A percentile compares a stretch with the other conserved stretches of the same genome.
Evolutionary conservation across 35 echinoderm and acorn worm species (phyloP).

Genomic region (Apostichopus californicus): DNA sequence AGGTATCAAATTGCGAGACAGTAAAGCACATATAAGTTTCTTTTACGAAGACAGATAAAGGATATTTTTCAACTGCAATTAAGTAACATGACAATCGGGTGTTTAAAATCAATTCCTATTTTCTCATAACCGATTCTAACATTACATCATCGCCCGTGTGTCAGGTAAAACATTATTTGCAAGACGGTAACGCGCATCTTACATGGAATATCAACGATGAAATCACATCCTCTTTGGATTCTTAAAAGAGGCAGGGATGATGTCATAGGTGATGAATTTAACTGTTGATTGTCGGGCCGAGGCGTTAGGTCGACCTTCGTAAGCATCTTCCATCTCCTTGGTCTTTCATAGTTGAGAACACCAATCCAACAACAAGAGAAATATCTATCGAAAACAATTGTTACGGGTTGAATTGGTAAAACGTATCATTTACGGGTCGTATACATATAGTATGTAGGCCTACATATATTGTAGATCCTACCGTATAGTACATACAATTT

Average conservation of each 20-base stretch:
- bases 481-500: too few relatives aligned
- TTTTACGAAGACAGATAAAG: too few relatives aligned
- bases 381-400: constrained; percentile 30
- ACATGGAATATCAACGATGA: constrained; percentile 47
- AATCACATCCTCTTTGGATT: constrained; percentile 54
- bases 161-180: too few relatives aligned
- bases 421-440: too few relatives aligned
- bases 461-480: neutral
- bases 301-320: constrained; percentile 33
- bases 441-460: neutral
- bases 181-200: neutral
- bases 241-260: constrained; percentile 51
- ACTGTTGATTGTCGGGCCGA: constrained; percentile 40
- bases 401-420: too few relatives aligned
- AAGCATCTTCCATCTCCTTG: constrained; percentile 50
- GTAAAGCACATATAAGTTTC: too few relatives aligned
- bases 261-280: constrained; percentile 56
- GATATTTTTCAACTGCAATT: neutral
- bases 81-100: too few relatives aligned
- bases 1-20: too few relatives aligned
- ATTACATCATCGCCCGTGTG: too few relatives aligned
- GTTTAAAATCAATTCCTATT: too few relatives aligned
- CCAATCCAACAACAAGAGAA: constrained; percentile 59
- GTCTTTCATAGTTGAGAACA: constrained; percentile 36
- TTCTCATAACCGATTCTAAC: too few relatives aligned